Evolutionary conservation across 2,797 vertebrate genomes (phyloP).

Genomic region (Rhinichthys osculus): DNA sequence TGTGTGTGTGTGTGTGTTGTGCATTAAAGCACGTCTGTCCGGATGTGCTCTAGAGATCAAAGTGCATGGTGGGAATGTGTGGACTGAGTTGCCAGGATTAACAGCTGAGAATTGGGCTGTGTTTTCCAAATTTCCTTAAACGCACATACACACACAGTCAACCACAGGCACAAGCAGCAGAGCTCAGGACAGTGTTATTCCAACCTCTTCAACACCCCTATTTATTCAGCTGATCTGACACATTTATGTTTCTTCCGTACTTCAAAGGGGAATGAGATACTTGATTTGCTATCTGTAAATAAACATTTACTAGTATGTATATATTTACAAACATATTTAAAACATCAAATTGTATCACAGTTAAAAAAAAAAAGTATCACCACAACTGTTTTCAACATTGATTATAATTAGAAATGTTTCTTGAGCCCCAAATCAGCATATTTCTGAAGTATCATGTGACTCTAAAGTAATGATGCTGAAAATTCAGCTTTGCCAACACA

Average conservation of each 20-base stretch:
- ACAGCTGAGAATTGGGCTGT: conserved; percentile 77
- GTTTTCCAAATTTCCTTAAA: conserved; percentile 73
- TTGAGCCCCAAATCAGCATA: not conserved
- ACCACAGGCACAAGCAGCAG: not conserved
- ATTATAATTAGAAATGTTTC: not conserved
- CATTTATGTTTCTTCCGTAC: conserved; percentile 13
- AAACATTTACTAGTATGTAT: not conserved
- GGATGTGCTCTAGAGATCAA: conserved; percentile 81
- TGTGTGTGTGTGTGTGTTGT: conserved; percentile 63
- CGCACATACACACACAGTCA: conserved; percentile 5
- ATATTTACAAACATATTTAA: not conserved
- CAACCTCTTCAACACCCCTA: conserved; percentile 46
- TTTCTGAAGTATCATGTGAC: not conserved
- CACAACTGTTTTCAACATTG: not conserved
- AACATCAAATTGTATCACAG: not conserved
- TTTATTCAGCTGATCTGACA: conserved; percentile 40
- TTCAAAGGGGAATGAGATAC: conserved; percentile 28
- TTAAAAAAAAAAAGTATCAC: not conserved
- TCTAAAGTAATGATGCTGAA: not conserved
- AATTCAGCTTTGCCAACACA: not conserved
- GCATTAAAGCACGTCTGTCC: conserved; percentile 69
- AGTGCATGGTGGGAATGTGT: conserved; percentile 77
- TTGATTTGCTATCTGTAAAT: not conserved
- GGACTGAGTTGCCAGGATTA: conserved; percentile 77
- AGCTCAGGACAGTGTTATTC: conserved; percentile 54